phyloP scores from a whole-genome alignment of 1,140 invertebrate species.

The Drosophila pachea region DNA sequence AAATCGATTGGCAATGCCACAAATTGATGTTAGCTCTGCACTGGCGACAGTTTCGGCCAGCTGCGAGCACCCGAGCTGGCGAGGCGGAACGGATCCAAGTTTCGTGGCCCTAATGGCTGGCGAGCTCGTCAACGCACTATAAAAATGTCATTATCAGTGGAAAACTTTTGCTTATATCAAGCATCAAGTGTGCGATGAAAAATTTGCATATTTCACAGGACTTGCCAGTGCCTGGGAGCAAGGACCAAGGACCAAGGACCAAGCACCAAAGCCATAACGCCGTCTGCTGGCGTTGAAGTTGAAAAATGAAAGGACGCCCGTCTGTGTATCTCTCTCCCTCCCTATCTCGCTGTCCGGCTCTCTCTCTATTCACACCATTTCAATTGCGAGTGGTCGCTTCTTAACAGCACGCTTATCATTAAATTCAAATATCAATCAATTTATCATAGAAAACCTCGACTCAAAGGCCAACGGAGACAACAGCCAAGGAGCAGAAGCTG shows the following conservation, averaged over 20 bases:
- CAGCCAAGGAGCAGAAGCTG: slow-evolving; percentile 3
- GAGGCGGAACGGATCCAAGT: slow-evolving; percentile 35
- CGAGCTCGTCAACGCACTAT: slow-evolving; percentile 74
- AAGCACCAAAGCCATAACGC: slow-evolving; percentile 19
- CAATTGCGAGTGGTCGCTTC: slow-evolving; percentile 51
- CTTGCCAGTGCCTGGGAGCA: slow-evolving; percentile 22
- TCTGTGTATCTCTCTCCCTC: no score
- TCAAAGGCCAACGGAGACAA: slow-evolving; percentile 27
- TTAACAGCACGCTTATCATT: slow-evolving; percentile 61
- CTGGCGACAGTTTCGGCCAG: slow-evolving; percentile 37
- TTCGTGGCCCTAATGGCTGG: slow-evolving; percentile 43
- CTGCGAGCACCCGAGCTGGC: slow-evolving; percentile 2
- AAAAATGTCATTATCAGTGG: slow-evolving; percentile 76
- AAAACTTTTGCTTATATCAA: slow-evolving; percentile 68
- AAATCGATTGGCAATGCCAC: slow-evolving; percentile 66
- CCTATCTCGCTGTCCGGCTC: not conserved
- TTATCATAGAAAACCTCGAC: slow-evolving; percentile 62
- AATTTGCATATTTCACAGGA: slow-evolving; percentile 71
- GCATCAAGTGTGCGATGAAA: slow-evolving; percentile 50
- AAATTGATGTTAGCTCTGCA: slow-evolving; percentile 57
- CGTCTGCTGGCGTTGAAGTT: slow-evolving; percentile 66
- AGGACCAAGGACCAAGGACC: slow-evolving; percentile 9
- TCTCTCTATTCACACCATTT: slow-evolving; percentile 43
- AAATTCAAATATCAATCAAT: slow-evolving; percentile 78
- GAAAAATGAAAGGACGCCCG: slow-evolving; percentile 61